Conservation (phyloP, 2,888 invertebrate genomes). For the Catocala sponsa region DNA sequence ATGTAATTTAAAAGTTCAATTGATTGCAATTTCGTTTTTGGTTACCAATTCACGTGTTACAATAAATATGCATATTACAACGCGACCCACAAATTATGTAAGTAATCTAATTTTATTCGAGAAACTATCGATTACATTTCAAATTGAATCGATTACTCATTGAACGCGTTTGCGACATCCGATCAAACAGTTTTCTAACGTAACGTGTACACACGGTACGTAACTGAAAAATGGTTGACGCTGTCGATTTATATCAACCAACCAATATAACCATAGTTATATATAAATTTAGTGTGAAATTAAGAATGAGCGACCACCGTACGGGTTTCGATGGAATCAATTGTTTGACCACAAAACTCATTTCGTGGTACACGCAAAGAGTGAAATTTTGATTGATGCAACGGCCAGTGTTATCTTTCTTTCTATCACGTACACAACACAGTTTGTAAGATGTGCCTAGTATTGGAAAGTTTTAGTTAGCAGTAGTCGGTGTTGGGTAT, state of each 20-base stretch:
- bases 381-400: slow-evolving; percentile 72
- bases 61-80: slow-evolving; percentile 14
- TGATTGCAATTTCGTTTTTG: not conserved
- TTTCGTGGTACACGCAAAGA: slow-evolving; percentile 70
- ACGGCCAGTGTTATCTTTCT: slow-evolving; percentile 48
- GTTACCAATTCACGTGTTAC: slow-evolving; percentile 1
- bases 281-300: slow-evolving; percentile 83
- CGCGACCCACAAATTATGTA: slow-evolving; percentile 23
- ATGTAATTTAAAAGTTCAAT: not conserved
- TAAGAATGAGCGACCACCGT: slow-evolving; percentile 65
- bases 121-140: slow-evolving; percentile 35
- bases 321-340: slow-evolving; percentile 64
- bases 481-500: slow-evolving; percentile 20
- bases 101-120: slow-evolving; percentile 32
- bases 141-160: slow-evolving; percentile 35
- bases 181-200: slow-evolving; percentile 37
- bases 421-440: slow-evolving; percentile 54
- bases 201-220: slow-evolving; percentile 45
- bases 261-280: slow-evolving; percentile 49
- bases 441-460: slow-evolving; percentile 39
- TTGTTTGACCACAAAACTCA: slow-evolving; percentile 86
- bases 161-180: slow-evolving; percentile 29
- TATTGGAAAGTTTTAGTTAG: slow-evolving; percentile 50
- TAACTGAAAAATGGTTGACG: slow-evolving; percentile 55
- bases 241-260: slow-evolving; percentile 53